A percentile compares a stretch with the other conserved stretches of the same genome.
Evolutionary conservation across 1,140 invertebrate genomes (phyloP).

Genomic region (Pectinophora gossypiella): DNA sequence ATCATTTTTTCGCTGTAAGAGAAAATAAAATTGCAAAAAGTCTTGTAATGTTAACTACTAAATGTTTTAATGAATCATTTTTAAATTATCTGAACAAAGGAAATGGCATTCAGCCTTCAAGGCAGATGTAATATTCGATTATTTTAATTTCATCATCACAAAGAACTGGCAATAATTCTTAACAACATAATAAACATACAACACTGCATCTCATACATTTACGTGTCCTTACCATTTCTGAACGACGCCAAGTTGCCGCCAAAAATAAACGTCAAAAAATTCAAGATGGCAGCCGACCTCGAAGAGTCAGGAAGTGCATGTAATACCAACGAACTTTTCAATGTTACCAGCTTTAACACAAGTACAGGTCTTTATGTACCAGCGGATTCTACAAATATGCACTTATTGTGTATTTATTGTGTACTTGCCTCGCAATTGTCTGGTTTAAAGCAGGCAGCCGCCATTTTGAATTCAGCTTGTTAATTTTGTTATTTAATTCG

Average conservation of each 20-base stretch:
- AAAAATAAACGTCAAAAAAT: slow-evolving; percentile 74
- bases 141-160: no score
- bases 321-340: slow-evolving; percentile 73
- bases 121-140: no score
- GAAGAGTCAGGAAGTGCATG: slow-evolving; percentile 60
- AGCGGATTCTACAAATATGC: slow-evolving; percentile 49
- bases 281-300: slow-evolving; percentile 66
- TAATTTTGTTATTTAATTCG: slow-evolving; percentile 9
- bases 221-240: slow-evolving; percentile 53
- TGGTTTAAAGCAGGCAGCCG: slow-evolving; percentile 6
- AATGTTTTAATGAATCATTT: no score
- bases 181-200: no score
- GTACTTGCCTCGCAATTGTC: background rate
- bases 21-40: no score
- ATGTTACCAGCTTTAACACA: slow-evolving; percentile 63
- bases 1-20: no score
- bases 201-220: no score
- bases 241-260: slow-evolving; percentile 36
- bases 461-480: slow-evolving; percentile 34
- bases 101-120: no score
- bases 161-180: no score
- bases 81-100: no score
- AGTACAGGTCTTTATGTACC: no score
- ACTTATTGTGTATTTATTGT: slow-evolving; percentile 23
- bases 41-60: no score